Conservation (phyloP, 2,113 vertebrate genomes). For the Dasyurus viverrinus region DNA sequence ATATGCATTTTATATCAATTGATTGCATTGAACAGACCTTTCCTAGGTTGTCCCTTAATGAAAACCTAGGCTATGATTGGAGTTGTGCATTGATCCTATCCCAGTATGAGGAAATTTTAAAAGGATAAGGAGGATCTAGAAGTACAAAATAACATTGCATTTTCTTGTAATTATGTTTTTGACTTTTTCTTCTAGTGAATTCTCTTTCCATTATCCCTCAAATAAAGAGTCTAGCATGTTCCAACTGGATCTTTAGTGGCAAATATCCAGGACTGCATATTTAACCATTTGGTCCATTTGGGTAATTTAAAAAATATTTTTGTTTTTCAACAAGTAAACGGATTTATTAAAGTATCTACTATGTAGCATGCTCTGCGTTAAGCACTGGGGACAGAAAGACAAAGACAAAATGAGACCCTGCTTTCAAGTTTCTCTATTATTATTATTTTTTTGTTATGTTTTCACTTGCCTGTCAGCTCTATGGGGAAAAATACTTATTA, state of each 20-base stretch:
- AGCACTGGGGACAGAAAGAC: not conserved
- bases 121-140: conserved; percentile 61
- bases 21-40: not conserved
- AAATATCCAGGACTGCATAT: conserved; percentile 12
- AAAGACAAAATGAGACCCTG: not conserved
- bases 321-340: not conserved
- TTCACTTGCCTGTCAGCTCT: not conserved
- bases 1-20: conserved; percentile 2
- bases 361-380: not conserved
- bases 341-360: not conserved
- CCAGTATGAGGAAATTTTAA: conserved; percentile 45
- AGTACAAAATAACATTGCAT: conserved; percentile 56
- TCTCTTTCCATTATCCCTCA: conserved; percentile 21
- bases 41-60: not conserved
- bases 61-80: not conserved
- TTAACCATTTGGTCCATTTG: not conserved
- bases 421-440: not conserved
- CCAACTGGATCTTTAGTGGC: not conserved
- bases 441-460: not conserved
- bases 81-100: conserved; percentile 7
- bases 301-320: not conserved
- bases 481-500: not conserved
- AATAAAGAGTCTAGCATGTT: conserved; percentile 46
- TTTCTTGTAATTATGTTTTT: conserved; percentile 69
- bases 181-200: conserved; percentile 70